Conservation (phyloP, 2,888 invertebrate species). For the Smittia aterrima region DNA sequence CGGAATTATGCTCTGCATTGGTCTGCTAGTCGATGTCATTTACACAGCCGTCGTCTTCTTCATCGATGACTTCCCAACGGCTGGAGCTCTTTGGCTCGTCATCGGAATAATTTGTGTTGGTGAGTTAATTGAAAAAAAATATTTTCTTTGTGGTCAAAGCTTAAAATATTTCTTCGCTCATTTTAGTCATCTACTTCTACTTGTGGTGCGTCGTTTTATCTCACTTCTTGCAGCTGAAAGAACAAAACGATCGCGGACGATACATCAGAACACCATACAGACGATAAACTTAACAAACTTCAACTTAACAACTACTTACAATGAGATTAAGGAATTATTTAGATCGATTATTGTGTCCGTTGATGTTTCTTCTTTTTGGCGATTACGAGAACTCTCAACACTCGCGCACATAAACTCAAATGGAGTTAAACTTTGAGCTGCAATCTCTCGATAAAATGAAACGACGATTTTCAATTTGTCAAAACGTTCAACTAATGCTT, state of each 20-base stretch:
- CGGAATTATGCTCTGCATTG: slow-evolving; percentile 75
- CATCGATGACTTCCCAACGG: slow-evolving; percentile 60
- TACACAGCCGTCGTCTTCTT: slow-evolving; percentile 75
- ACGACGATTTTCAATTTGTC: neutral
- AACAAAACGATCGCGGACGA: slow-evolving; percentile 68
- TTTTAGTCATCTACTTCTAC: slow-evolving; percentile 71
- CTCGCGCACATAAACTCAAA: neutral
- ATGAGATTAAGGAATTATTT: slow-evolving; percentile 20
- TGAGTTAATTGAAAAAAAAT: slow-evolving; percentile 53
- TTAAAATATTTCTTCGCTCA: slow-evolving; percentile 42
- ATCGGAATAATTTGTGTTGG: slow-evolving; percentile 62
- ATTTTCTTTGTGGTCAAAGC: neutral
- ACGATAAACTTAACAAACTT: slow-evolving; percentile 46
- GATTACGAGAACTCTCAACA: neutral
- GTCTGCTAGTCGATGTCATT: slow-evolving; percentile 72
- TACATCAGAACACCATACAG: slow-evolving; percentile 71
- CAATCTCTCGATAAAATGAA: neutral
- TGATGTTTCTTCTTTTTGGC: neutral
- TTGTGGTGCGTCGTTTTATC: slow-evolving; percentile 83
- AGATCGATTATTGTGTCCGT: neutral
- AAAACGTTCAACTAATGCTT: slow-evolving; percentile 2
- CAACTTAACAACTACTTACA: slow-evolving; percentile 30
- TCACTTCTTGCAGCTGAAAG: slow-evolving; percentile 70
- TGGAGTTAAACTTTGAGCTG: neutral
- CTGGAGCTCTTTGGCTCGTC: slow-evolving; percentile 62